Percentiles rank a stretch among this genome's conserved stretches.
These are phyloP conservation scores for Drosophila picticornis DNA, from an alignment of 2,888 invertebrate genomes.

Conservation along the genomic window DNA sequence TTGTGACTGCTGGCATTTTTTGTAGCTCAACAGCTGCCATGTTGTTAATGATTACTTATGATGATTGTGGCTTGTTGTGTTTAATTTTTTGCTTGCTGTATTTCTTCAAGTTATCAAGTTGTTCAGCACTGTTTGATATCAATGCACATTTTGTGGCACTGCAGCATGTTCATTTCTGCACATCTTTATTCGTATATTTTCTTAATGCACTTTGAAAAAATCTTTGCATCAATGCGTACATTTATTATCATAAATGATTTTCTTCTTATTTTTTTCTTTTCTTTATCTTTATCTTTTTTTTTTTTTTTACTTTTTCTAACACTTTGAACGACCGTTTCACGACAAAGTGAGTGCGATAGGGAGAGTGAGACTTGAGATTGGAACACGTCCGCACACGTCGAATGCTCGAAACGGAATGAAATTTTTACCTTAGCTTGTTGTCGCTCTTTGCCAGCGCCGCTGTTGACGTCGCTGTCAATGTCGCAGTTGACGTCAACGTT, in stretches of 20 bases:
- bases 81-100: not conserved
- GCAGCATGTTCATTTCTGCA: slow-evolving; percentile 52
- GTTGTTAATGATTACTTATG: slow-evolving; percentile 29
- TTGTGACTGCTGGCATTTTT: slow-evolving; percentile 66
- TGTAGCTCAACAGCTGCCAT: slow-evolving; percentile 57
- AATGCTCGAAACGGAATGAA: slow-evolving; percentile 85
- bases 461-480: slow-evolving; percentile 22
- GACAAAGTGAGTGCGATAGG: slow-evolving; percentile 30
- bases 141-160: slow-evolving; percentile 65
- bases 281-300: not conserved
- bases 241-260: slow-evolving; percentile 11
- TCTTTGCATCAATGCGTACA: slow-evolving; percentile 4
- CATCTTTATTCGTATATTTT: slow-evolving; percentile 29
- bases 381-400: slow-evolving; percentile 82
- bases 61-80: slow-evolving; percentile 11
- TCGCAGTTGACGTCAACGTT: slow-evolving; percentile 21
- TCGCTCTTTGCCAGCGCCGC: slow-evolving; percentile 39
- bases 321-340: slow-evolving; percentile 46
- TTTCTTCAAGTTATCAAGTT: slow-evolving; percentile 27
- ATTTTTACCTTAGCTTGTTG: slow-evolving; percentile 71
- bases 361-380: slow-evolving; percentile 34
- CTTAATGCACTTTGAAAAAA: slow-evolving; percentile 18
- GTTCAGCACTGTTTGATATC: slow-evolving; percentile 40
- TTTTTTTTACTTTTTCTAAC: slow-evolving; percentile 22
- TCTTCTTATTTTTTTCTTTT: slow-evolving; percentile 11